These are phyloP conservation scores for Typhlichthys subterraneus DNA, from an alignment of 2,797 vertebrate genomes.

Conservation along the genomic window DNA sequence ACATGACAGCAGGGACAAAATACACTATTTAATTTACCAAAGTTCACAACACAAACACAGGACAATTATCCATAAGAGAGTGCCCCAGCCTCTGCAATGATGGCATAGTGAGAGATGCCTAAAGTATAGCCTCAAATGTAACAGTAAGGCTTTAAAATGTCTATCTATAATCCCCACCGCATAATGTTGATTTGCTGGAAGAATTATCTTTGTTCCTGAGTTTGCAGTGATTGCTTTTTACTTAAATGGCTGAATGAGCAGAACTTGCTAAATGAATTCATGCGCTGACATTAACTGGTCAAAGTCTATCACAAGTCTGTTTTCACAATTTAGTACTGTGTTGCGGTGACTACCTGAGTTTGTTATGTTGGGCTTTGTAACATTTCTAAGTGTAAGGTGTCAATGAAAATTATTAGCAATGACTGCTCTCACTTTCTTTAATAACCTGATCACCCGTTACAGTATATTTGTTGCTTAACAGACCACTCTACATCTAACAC, in stretches of 20 bases:
- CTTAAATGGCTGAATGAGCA: background rate
- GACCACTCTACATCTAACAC: too few species aligned
- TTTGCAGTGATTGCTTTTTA: background rate
- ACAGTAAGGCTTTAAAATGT: conserved; percentile 16
- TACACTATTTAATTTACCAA: conserved; percentile 9
- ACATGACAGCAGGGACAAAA: conserved; percentile 14
- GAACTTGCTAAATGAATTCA: background rate
- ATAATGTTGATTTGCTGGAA: conserved; percentile 22
- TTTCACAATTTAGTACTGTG: too few species aligned
- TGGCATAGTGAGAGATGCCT: conserved; percentile 1
- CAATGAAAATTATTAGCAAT: too few species aligned
- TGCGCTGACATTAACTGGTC: too few species aligned
- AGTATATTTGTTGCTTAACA: too few species aligned
- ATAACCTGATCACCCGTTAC: too few species aligned
- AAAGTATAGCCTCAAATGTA: conserved; percentile 1
- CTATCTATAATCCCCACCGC: conserved; percentile 32
- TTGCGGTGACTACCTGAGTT: too few species aligned
- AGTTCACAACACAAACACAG: conserved; percentile 5
- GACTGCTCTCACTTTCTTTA: too few species aligned
- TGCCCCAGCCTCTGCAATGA: conserved; percentile 24
- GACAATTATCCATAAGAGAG: conserved; percentile 7
- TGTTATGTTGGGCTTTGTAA: too few species aligned
- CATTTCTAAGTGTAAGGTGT: too few species aligned
- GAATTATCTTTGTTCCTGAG: background rate
- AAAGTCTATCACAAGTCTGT: too few species aligned